A percentile compares a stretch with the other conserved stretches of the same genome.
Conservation (phyloP, 1,140 invertebrate species). For the Halictus rubicundus region DNA sequence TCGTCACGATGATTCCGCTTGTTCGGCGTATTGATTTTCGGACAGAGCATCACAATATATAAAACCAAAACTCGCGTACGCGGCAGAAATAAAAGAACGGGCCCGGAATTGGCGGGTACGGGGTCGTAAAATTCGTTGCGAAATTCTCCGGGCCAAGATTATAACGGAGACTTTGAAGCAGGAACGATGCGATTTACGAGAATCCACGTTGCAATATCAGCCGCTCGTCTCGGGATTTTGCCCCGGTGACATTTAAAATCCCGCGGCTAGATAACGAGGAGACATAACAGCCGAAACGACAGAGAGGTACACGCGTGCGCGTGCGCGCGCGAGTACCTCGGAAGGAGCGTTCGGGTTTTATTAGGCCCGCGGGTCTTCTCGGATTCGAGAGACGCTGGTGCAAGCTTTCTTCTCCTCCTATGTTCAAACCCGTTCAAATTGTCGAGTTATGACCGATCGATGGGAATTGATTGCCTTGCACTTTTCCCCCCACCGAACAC, state of each 20-base stretch:
- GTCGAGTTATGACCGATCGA: conserved; percentile 11
- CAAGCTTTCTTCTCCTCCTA: too few relatives aligned
- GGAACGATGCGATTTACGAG: conserved; percentile 7
- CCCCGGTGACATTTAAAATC: conserved; percentile 6
- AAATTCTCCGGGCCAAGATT: neutral
- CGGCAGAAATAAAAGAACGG: neutral
- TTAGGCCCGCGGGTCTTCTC: neutral
- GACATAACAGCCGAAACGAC: neutral
- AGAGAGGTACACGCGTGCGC: neutral
- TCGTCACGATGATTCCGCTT: too few relatives aligned
- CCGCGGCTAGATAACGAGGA: neutral
- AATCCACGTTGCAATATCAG: conserved; percentile 6
- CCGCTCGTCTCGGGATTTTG: neutral
- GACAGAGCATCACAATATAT: too few relatives aligned
- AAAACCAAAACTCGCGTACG: too few relatives aligned
- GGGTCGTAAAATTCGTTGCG: neutral
- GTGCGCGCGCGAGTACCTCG: too few relatives aligned
- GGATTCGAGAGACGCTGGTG: neutral
- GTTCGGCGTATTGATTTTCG: too few relatives aligned
- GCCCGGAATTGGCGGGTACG: neutral
- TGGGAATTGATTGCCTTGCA: conserved; percentile 13
- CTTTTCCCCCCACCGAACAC: neutral
- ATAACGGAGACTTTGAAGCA: conserved; percentile 7
- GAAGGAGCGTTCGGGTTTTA: neutral
- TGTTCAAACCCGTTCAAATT: neutral